A percentile compares a stretch with the other conserved stretches of the same genome.
Evolutionary conservation across 2,113 vertebrate species (phyloP).

Genomic region (Serilophus lunatus): DNA sequence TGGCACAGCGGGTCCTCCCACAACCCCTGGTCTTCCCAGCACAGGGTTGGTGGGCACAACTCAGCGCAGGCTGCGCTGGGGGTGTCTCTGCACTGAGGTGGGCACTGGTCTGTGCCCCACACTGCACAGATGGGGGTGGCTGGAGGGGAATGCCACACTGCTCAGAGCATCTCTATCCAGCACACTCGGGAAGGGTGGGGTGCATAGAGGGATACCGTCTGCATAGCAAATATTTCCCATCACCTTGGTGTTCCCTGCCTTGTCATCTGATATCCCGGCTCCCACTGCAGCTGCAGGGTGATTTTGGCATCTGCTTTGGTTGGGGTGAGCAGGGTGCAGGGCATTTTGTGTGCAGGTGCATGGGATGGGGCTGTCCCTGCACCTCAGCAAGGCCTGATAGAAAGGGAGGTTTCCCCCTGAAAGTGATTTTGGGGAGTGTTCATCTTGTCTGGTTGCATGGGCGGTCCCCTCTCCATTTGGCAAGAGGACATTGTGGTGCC

Average conservation of each 20-base stretch:
- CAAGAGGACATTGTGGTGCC: neutral
- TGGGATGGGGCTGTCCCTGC: neutral
- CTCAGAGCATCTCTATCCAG: neutral
- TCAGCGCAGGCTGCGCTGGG: neutral
- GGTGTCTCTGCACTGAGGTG: rapidly evolving
- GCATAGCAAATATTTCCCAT: neutral
- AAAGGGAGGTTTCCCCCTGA: neutral
- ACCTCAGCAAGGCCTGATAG: neutral
- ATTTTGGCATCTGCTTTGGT: neutral
- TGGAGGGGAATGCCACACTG: neutral
- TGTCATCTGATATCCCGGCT: neutral
- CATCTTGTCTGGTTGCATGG: rapidly evolving
- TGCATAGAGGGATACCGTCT: neutral
- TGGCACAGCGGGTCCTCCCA: rapidly evolving
- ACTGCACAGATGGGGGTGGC: neutral
- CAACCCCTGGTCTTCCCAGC: neutral
- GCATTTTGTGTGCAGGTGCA: rapidly evolving
- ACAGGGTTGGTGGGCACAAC: rapidly evolving
- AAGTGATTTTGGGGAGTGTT: neutral
- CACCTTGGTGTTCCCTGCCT: rapidly evolving
- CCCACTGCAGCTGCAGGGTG: neutral
- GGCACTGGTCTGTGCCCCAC: neutral
- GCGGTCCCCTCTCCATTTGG: neutral
- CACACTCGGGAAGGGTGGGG: neutral
- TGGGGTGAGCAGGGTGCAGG: neutral